Percentiles rank a stretch among this genome's conserved stretches.
Evolutionary conservation across 1,140 invertebrate species (phyloP).

Genomic region (Ridgeia piscesae): DNA sequence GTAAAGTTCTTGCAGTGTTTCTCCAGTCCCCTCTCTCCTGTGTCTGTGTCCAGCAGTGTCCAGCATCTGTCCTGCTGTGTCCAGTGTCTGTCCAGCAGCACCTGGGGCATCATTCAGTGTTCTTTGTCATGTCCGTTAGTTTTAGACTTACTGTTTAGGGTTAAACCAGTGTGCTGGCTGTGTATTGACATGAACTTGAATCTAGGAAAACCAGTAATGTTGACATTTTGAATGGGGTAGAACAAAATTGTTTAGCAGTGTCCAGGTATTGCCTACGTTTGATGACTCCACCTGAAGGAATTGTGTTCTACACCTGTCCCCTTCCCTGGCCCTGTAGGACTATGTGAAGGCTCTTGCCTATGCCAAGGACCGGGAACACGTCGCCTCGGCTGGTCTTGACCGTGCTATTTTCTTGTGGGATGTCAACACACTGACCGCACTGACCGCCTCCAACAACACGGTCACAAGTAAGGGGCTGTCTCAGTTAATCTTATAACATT

Average conservation of each 20-base stretch:
- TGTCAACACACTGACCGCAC: constrained; percentile 94
- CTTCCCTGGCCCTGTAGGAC: constrained; percentile 63
- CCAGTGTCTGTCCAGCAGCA: background rate
- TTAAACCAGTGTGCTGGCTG: too few relatives aligned
- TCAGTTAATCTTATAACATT: background rate
- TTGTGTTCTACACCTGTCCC: background rate
- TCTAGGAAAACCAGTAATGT: background rate
- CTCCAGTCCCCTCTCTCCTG: too few relatives aligned
- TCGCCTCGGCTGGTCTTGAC: constrained; percentile 96
- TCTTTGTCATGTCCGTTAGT: too few relatives aligned
- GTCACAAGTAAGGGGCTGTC: constrained; percentile 81
- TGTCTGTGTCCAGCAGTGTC: too few relatives aligned
- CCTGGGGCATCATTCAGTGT: too few relatives aligned
- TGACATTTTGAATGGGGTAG: background rate
- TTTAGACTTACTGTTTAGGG: too few relatives aligned
- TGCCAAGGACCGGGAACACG: constrained; percentile 95
- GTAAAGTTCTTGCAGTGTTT: background rate
- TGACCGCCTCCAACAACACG: constrained; percentile 98
- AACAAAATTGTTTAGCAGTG: background rate
- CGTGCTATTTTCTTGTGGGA: constrained; percentile 98
- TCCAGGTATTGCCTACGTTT: background rate
- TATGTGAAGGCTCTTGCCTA: constrained; percentile 98
- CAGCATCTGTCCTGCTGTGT: background rate
- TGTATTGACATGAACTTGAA: too few relatives aligned
- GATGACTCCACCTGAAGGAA: background rate